Evolutionary conservation across 2,888 invertebrate genomes (phyloP).

Genomic region (Dolichomitus sp.): DNA sequence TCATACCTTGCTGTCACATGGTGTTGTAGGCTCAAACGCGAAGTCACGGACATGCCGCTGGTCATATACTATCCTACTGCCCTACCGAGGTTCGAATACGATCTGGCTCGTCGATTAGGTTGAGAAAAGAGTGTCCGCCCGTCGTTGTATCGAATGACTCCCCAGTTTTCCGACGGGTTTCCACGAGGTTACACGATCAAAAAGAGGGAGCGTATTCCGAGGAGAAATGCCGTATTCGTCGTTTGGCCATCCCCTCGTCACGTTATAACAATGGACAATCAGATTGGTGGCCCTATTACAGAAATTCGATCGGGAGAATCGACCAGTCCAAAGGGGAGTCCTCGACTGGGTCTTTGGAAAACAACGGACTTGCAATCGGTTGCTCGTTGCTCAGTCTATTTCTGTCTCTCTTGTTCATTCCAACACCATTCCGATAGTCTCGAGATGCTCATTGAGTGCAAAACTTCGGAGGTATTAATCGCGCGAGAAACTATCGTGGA

Average conservation of each 20-base stretch:
- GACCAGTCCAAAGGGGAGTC: not conserved
- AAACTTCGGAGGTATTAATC: conserved; percentile 61
- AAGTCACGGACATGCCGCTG: conserved; percentile 44
- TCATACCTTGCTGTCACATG: conserved; percentile 63
- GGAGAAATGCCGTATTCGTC: not conserved
- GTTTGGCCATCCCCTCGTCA: not conserved
- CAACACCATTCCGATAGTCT: conserved; percentile 19
- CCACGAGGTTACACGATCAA: conserved; percentile 48
- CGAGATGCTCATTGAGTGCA: conserved; percentile 50
- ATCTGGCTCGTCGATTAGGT: conserved; percentile 57
- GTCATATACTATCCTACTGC: conserved; percentile 20
- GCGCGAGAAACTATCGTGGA: conserved; percentile 48
- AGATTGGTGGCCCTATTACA: conserved; percentile 34
- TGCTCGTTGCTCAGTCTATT: not conserved
- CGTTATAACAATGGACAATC: conserved; percentile 65
- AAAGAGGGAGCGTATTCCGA: conserved; percentile 22
- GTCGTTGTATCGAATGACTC: conserved; percentile 71
- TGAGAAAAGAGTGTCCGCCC: conserved; percentile 44
- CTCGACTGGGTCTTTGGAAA: conserved; percentile 4
- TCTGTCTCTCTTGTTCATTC: conserved; percentile 1
- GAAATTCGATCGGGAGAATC: conserved; percentile 39
- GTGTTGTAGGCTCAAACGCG: conserved; percentile 45
- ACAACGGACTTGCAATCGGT: conserved; percentile 14
- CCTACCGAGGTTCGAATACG: conserved; percentile 54
- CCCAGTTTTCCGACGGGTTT: conserved; percentile 69